Percentiles rank a stretch among this genome's conserved stretches.
phyloP scores from a whole-genome alignment of 2,888 invertebrate species.

The Gymnosoma rotundatum region DNA sequence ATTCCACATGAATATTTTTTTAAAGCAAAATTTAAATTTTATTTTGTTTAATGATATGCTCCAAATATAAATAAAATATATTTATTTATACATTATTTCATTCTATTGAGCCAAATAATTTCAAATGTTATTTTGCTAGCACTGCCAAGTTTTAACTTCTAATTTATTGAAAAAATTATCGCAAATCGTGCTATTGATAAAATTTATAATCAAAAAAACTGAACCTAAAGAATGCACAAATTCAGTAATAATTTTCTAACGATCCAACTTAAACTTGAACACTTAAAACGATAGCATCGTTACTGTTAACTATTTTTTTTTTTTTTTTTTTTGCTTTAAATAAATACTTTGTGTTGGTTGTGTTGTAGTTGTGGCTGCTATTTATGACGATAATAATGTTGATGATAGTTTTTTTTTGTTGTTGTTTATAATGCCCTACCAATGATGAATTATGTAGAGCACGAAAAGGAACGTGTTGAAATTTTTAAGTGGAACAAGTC shows the following conservation, averaged over 20 bases:
- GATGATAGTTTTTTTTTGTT: slow-evolving; percentile 66
- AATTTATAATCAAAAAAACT: slow-evolving; percentile 22
- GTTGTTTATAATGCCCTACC: slow-evolving; percentile 55
- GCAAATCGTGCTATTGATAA: slow-evolving; percentile 54
- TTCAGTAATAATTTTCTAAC: slow-evolving; percentile 59
- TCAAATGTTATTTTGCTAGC: too few species aligned
- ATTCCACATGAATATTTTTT: too few species aligned
- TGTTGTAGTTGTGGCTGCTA: slow-evolving; percentile 73
- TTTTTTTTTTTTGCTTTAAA: not conserved
- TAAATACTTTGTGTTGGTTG: not conserved
- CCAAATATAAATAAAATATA: too few species aligned
- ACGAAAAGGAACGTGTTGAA: slow-evolving; percentile 78
- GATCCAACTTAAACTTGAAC: slow-evolving; percentile 43
- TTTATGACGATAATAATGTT: slow-evolving; percentile 70
- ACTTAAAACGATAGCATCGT: slow-evolving; percentile 55
- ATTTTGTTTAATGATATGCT: too few species aligned
- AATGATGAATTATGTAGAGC: slow-evolving; percentile 81
- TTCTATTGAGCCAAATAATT: too few species aligned
- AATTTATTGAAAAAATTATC: not conserved
- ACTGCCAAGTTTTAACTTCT: too few species aligned
- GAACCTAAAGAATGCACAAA: slow-evolving; percentile 2
- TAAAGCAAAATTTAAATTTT: too few species aligned
- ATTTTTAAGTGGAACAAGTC: slow-evolving; percentile 70
- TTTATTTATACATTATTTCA: too few species aligned
- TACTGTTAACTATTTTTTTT: slow-evolving; percentile 24